phyloP scores from a whole-genome alignment of 2,113 vertebrate genomes.

The Saguinus imperator region DNA sequence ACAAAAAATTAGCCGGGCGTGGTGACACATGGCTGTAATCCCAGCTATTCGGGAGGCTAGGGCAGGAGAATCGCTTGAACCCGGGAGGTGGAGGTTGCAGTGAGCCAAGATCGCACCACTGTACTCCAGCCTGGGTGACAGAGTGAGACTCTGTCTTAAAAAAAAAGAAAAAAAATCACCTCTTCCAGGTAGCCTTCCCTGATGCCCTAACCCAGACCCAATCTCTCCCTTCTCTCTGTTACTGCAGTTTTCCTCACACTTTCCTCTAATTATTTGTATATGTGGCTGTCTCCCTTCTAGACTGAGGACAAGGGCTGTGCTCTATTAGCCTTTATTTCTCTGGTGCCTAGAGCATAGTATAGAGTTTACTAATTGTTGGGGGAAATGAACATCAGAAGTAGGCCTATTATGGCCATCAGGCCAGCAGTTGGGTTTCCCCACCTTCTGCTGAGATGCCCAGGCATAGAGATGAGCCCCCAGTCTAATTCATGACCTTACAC shows the following conservation, averaged over 20 bases:
- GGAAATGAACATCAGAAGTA: not conserved
- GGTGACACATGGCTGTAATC: too few relatives aligned
- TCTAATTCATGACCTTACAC: fast-evolving
- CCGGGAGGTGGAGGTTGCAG: too few relatives aligned
- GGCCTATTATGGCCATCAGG: not conserved
- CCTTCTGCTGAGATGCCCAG: not conserved
- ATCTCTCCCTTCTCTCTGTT: not conserved
- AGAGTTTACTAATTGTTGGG: not conserved
- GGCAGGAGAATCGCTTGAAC: too few relatives aligned
- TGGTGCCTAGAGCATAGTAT: not conserved
- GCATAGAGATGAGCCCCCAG: not conserved
- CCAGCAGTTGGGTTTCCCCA: not conserved
- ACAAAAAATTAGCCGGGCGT: too few relatives aligned
- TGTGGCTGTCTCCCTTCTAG: not conserved
- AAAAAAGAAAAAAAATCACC: not conserved
- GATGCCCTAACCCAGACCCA: not conserved
- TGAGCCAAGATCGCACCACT: too few relatives aligned
- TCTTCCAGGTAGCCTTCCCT: not conserved
- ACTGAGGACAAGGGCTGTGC: not conserved
- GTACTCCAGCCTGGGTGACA: too few relatives aligned
- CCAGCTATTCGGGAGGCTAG: too few relatives aligned
- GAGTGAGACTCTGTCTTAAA: too few relatives aligned
- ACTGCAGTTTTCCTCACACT: not conserved
- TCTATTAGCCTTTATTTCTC: not conserved
- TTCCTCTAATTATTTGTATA: not conserved